A percentile compares a stretch with the other conserved stretches of the same genome.
Evolutionary conservation across 2,888 invertebrate species (phyloP).

Genomic region (Syrphus vitripennis): DNA sequence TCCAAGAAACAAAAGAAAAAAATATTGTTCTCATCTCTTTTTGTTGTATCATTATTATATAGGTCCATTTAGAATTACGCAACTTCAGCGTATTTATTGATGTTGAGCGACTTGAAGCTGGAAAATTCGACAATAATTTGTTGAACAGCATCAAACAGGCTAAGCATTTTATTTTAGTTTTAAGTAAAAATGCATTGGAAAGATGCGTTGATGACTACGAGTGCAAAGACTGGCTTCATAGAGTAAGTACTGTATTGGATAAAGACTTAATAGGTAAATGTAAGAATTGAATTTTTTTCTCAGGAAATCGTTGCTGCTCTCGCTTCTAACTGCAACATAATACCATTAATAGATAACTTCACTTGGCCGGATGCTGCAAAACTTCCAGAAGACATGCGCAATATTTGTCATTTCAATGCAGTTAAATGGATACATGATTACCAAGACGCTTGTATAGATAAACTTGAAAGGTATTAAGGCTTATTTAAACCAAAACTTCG

Average conservation of each 20-base stretch:
- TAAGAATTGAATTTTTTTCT: no score
- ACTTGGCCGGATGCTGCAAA: constrained; percentile 96
- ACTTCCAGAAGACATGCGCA: constrained; percentile 97
- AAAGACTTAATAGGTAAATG: constrained; percentile 56
- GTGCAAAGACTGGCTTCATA: constrained; percentile 99
- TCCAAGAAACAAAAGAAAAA: no score
- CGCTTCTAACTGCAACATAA: constrained; percentile 97
- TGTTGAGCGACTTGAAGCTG: constrained; percentile 98
- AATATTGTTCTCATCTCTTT: no score
- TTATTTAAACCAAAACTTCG: no score
- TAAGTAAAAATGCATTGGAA: constrained; percentile 97
- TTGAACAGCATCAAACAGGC: constrained; percentile 98
- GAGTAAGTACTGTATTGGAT: constrained; percentile 85
- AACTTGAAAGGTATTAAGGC: constrained; percentile 98
- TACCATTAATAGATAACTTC: constrained; percentile 99
- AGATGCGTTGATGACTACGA: constrained; percentile 95
- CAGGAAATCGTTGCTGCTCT: constrained; percentile 98
- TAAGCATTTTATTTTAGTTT: constrained; percentile 96
- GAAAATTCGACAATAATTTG: constrained; percentile 99
- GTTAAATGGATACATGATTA: constrained; percentile 99
- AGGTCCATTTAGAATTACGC: constrained; percentile 95
- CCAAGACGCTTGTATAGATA: constrained; percentile 99
- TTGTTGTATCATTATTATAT: no score
- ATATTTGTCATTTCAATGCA: constrained; percentile 97
- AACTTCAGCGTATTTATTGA: constrained; percentile 99